phyloP scores from a whole-genome alignment of 2,888 invertebrate genomes.

The Sesia apiformis region DNA sequence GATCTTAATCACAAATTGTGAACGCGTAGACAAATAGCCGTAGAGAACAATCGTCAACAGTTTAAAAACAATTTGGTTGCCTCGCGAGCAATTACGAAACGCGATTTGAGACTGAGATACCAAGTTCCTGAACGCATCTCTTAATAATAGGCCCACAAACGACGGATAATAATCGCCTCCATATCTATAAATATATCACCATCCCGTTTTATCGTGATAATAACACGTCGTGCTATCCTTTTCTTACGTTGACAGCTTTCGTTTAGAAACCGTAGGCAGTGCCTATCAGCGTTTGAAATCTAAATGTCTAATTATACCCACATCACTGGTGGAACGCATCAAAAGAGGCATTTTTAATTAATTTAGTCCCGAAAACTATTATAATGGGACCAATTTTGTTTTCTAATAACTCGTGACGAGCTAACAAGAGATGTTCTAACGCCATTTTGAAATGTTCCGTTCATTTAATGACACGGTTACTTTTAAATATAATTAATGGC shows the following conservation, averaged over 20 bases:
- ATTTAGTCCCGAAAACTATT: conserved; percentile 68
- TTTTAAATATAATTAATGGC: conserved; percentile 20
- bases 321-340: conserved; percentile 62
- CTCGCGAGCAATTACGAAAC: conserved; percentile 63
- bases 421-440: conserved; percentile 52
- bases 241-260: conserved; percentile 53
- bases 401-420: conserved; percentile 66
- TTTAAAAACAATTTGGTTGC: conserved; percentile 68
- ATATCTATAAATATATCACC: conserved; percentile 33
- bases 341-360: conserved; percentile 69
- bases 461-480: conserved; percentile 44
- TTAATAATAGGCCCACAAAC: conserved; percentile 62
- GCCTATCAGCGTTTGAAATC: conserved; percentile 62
- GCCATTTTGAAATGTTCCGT: conserved; percentile 54
- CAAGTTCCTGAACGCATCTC: conserved; percentile 54
- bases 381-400: conserved; percentile 69
- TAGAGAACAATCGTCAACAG: conserved; percentile 65
- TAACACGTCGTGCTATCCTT: conserved; percentile 22
- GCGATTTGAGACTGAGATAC: conserved; percentile 55
- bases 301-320: conserved; percentile 72
- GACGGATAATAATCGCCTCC: conserved; percentile 37
- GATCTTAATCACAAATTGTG: conserved; percentile 50
- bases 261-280: conserved; percentile 48
- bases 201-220: conserved; percentile 27
- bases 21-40: conserved; percentile 68